These are phyloP conservation scores for Oncorhynchus masou DNA, from an alignment of 2,113 vertebrate genomes.

Conservation along the genomic window DNA sequence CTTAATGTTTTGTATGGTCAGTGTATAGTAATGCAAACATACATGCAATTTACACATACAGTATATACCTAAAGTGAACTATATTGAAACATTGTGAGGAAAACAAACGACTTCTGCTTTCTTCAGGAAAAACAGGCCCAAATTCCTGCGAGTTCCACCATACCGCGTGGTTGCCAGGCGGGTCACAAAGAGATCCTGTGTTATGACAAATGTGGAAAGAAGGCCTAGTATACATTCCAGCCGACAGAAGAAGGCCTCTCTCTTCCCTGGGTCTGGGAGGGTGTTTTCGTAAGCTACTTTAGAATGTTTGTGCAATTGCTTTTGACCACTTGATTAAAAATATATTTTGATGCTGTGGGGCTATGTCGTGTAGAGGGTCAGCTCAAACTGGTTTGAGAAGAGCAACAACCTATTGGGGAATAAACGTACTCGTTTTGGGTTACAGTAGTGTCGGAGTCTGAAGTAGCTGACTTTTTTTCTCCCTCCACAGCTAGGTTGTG, in stretches of 20 bases:
- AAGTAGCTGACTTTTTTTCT: background rate
- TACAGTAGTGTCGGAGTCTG: background rate
- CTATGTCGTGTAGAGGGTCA: constrained; percentile 63
- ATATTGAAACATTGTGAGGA: constrained; percentile 72
- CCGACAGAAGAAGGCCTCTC: constrained; percentile 63
- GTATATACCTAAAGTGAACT: constrained; percentile 31
- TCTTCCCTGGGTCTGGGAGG: constrained; percentile 55
- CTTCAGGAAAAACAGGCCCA: too few species aligned
- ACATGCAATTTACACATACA: constrained; percentile 7
- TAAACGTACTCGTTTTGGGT: constrained; percentile 50
- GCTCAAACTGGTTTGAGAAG: constrained; percentile 76
- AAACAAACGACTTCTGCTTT: constrained; percentile 67
- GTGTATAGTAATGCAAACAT: constrained; percentile 1
- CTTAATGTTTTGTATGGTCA: too few species aligned
- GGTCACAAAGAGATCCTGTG: constrained; percentile 72
- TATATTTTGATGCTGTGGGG: constrained; percentile 74
- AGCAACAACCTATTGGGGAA: constrained; percentile 54
- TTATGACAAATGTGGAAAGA: constrained; percentile 42
- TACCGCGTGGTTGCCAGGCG: constrained; percentile 65
- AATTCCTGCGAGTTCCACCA: constrained; percentile 71
- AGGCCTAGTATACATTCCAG: constrained; percentile 72
- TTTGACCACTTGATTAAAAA: constrained; percentile 83
- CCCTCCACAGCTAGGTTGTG: too few species aligned
- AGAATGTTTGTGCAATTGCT: constrained; percentile 81
- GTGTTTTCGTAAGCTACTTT: constrained; percentile 84